These are phyloP conservation scores for Drosophila quadrilineata DNA, from an alignment of 1,140 invertebrate species.

Conservation along the genomic window DNA sequence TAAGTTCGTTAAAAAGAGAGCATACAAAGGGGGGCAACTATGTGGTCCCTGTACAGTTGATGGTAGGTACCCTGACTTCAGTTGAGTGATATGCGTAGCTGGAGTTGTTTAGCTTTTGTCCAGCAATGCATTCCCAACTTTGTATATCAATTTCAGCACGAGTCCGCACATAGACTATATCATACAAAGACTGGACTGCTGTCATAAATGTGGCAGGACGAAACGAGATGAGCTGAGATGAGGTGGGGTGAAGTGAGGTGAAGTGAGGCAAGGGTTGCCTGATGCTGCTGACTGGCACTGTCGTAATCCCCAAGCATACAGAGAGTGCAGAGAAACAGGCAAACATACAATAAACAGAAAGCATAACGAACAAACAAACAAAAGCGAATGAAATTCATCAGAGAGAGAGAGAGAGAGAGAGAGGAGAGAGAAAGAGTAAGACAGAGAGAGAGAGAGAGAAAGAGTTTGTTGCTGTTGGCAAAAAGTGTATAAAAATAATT, in stretches of 20 bases:
- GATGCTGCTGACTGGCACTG: slow-evolving; percentile 10
- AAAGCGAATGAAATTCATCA: slow-evolving; percentile 25
- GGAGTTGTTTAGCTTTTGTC: too few species aligned
- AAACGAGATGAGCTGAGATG: too few species aligned
- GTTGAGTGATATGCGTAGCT: slow-evolving; percentile 35
- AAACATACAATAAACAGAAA: slow-evolving; percentile 66
- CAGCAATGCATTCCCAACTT: slow-evolving; percentile 13
- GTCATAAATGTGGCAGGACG: slow-evolving; percentile 23
- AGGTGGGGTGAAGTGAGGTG: background rate
- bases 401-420: background rate
- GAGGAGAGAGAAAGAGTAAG: background rate
- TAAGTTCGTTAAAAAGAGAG: slow-evolving; percentile 32
- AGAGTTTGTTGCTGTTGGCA: slow-evolving; percentile 35
- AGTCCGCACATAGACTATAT: slow-evolving; percentile 12
- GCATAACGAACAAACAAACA: slow-evolving; percentile 52
- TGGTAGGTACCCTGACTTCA: background rate
- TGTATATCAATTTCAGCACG: background rate
- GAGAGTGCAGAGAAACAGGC: background rate
- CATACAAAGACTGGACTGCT: slow-evolving; percentile 18
- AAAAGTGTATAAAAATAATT: slow-evolving; percentile 75
- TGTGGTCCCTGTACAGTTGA: slow-evolving; percentile 38
- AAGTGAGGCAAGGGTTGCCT: background rate
- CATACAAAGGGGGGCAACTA: slow-evolving; percentile 27
- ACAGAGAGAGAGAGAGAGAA: background rate
- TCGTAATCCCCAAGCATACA: slow-evolving; percentile 68